These are phyloP conservation scores for Eilema sororculum DNA, from an alignment of 2,888 invertebrate genomes.

Conservation along the genomic window DNA sequence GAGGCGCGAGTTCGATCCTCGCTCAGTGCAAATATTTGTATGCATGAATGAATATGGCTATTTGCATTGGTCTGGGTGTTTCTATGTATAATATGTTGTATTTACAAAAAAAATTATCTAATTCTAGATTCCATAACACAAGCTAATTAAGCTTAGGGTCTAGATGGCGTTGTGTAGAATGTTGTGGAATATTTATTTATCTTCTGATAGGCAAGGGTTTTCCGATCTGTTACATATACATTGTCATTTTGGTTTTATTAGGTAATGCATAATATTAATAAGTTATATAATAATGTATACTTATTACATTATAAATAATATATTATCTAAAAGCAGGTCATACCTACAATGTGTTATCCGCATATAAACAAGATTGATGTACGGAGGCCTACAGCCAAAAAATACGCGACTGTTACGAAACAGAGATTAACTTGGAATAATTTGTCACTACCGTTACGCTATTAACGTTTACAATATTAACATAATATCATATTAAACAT, in stretches of 20 bases:
- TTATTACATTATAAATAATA: neutral
- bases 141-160: no score
- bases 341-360: slow-evolving; percentile 12
- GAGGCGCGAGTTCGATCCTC: no score
- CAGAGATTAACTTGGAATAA: slow-evolving; percentile 15
- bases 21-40: no score
- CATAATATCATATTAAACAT: slow-evolving; percentile 1
- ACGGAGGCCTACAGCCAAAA: slow-evolving; percentile 26
- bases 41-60: no score
- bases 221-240: neutral
- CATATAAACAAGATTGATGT: slow-evolving; percentile 24
- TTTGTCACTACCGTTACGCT: slow-evolving; percentile 12
- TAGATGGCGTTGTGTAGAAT: no score
- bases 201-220: neutral
- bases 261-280: neutral
- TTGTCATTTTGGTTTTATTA: neutral
- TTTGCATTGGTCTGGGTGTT: no score
- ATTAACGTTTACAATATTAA: neutral
- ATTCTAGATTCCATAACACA: no score
- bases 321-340: slow-evolving; percentile 16
- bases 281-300: slow-evolving; percentile 1
- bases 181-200: no score
- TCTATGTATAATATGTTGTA: no score
- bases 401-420: slow-evolving; percentile 8
- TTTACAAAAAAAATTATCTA: no score